Conservation (phyloP, 2,113 vertebrate species). For the Bubo scandiacus region DNA sequence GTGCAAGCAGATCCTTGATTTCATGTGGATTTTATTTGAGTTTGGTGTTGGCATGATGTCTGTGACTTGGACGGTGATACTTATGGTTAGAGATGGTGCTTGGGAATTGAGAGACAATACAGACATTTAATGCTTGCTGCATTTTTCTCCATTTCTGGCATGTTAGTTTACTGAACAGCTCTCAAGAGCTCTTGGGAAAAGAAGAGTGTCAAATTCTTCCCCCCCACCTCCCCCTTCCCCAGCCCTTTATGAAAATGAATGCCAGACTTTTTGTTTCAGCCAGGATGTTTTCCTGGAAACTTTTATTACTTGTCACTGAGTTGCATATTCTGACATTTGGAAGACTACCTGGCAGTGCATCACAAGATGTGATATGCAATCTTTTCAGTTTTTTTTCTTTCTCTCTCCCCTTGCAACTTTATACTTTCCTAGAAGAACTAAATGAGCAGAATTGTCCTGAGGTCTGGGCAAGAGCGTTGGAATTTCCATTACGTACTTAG, state of each 20-base stretch:
- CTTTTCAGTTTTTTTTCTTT: neutral
- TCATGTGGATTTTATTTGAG: neutral
- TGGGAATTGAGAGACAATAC: neutral
- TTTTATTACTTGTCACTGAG: slow-evolving; percentile 13
- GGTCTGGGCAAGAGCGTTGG: neutral
- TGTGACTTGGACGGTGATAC: neutral
- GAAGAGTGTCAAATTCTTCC: neutral
- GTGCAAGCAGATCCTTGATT: neutral
- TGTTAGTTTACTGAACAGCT: neutral
- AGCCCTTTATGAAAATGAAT: neutral
- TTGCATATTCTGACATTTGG: slow-evolving; percentile 49
- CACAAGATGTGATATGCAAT: neutral
- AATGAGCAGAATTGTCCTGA: neutral
- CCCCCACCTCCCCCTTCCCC: neutral
- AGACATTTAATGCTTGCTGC: neutral
- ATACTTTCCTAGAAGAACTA: neutral
- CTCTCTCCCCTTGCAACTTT: neutral
- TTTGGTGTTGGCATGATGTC: neutral
- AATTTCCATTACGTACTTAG: neutral
- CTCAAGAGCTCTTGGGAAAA: neutral
- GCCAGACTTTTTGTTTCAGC: neutral
- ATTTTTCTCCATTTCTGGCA: neutral
- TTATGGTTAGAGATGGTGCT: neutral
- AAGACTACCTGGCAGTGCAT: slow-evolving; percentile 38
- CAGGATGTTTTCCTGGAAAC: slow-evolving; percentile 27